Base-by-base conservation (phyloP, 2,888 invertebrate species). In the Scaptomyza caliginosa region DNA sequence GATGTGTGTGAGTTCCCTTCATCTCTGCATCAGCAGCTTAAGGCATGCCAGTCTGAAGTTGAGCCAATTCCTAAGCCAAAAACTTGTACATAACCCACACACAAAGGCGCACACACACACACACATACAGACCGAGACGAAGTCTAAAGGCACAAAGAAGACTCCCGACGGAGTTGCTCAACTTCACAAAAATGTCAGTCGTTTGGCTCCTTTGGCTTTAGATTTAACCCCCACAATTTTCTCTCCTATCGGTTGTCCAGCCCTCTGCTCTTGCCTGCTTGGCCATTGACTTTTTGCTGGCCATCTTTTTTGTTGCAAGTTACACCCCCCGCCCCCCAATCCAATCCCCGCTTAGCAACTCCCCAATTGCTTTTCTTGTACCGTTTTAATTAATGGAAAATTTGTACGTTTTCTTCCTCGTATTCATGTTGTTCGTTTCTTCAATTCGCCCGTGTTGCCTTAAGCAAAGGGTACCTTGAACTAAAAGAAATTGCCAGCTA, bases 341-440 rank as follows among this genome's bases (percentile, higher is more conserved):
- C 42, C 8, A 13, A 26, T 6, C 38, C 6, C 19, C 2, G 26
- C 26, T 32, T 17, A 26, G 23, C 13, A 51, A 50, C 52, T 64
- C 56, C 54, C 74, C 43, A 60, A 67, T 58, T 77, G 73, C 34
- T 55, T 80, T 80, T 73, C 81, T 55, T 78, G 74, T 86, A 79
- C 51, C 74, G 48, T 86, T 83, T 83, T 83, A 83, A 83, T 83
- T 88, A 83, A 88, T 77, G 81, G 67, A 70, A 86, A 80, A 71
- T 84, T 84, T 81, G 70, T 81, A 82, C 74, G 77, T 79, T 83
- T 79, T 83, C 85, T 63, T 83, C 81, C 60, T 69, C 63, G 60
- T 68, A 81, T 70, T 68, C 81, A 65, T 83, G 83, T 69, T 83
- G 83, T 16, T 78, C 62, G 56, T 66, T 58, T 62, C 78, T 63